Evolutionary conservation across 2,113 vertebrate genomes (phyloP).

Genomic region (Dermatemys mawii): DNA sequence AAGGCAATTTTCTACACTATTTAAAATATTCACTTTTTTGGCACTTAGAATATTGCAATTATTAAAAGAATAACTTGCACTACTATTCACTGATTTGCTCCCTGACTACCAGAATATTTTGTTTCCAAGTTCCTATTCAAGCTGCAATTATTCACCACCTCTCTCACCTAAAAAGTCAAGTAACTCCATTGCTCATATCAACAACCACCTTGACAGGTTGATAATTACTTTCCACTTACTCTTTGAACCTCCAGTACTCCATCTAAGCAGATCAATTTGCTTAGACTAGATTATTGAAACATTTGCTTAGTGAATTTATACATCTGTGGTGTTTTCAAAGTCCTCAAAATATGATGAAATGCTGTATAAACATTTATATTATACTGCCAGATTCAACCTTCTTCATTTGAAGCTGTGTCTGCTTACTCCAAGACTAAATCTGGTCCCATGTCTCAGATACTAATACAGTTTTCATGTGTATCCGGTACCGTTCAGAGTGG

Average conservation of each 20-base stretch:
- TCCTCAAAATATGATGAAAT: neutral
- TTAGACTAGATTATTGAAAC: neutral
- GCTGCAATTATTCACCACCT: neutral
- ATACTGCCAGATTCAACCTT: neutral
- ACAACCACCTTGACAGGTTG: neutral
- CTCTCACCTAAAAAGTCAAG: slow-evolving; percentile 41
- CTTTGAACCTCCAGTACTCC: neutral
- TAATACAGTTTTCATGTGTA: neutral
- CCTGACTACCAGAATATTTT: neutral
- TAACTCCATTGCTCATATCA: neutral
- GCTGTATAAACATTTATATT: neutral
- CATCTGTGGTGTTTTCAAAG: neutral
- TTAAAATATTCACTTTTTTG: slow-evolving; percentile 23
- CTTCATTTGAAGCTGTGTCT: neutral
- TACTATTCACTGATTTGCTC: slow-evolving; percentile 1
- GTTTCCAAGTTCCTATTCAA: neutral
- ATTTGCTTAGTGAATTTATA: neutral
- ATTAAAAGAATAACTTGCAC: neutral
- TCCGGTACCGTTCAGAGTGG: neutral
- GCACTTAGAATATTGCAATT: slow-evolving; percentile 25
- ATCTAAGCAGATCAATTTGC: neutral
- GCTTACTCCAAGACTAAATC: neutral
- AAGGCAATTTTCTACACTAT: slow-evolving; percentile 35
- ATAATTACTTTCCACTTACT: neutral
- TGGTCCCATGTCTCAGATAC: slow-evolving; percentile 10